Evolutionary conservation across 2,888 invertebrate genomes (phyloP), one percentile per base, ranked within the genome.

Genomic region (Leptura quadrifasciata): DNA sequence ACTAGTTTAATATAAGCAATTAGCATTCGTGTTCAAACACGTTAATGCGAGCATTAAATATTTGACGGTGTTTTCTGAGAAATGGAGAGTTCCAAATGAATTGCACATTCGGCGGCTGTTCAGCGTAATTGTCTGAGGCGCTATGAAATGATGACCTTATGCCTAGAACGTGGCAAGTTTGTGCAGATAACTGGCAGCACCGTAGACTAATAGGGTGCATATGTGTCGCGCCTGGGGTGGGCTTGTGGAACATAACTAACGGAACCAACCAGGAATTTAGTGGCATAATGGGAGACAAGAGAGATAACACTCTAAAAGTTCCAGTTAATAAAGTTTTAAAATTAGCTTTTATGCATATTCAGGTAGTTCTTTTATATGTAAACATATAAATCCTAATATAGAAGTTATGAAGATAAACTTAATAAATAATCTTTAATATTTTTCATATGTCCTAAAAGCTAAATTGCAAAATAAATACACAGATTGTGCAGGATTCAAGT

Each of bases 141-240:
- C 24, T 47, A n/a, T 52, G 52, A 39, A 61, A 71, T 61, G 61
- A 61, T 52, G 52, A 71, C 61, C 54, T n/a, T 18, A 27, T 10
- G 35, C 65, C 31, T 12, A 57, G 72, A 72, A 55, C 54, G 35
- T 72, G 65, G 35, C 35, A 57, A 72, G 57, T 24, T 52, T 57
- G 63, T 21, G 24, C 67, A 52, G 57, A 60, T 60, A 73, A 67
- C 58, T 3, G 73, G 31, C 73, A 60, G 47, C 18, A 18, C 58
- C 39, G 52, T 58, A 64, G 65, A 58, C 39, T 61, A 61, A 74
- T 74, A 27, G 61, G 60, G 18, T 68, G 68, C 74, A 68, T 68
- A 61, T 74, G 74, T 67, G 54, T 47, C 60, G 54, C 61, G 71
- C 24, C 31, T 27, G 47, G 31, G 35, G 68, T 31, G 65, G 17